Percentiles rank a stretch among this genome's conserved stretches.
These are phyloP conservation scores for Pyrgus malvae DNA, from an alignment of 2,888 invertebrate genomes.

Conservation along the genomic window DNA sequence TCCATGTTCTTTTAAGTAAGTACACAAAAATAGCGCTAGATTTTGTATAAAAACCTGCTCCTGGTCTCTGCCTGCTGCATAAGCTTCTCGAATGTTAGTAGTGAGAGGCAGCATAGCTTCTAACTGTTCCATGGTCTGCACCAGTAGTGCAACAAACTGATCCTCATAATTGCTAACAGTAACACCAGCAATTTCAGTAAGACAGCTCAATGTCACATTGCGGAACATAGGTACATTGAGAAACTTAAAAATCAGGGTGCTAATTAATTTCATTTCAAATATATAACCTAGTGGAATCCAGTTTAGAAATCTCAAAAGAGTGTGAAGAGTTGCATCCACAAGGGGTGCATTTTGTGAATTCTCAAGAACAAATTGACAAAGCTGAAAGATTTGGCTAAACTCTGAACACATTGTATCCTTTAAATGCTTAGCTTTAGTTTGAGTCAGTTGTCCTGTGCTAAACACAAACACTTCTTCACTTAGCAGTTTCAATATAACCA, in stretches of 20 bases:
- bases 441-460: conserved; percentile 98
- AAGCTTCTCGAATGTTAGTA: conserved; percentile 96
- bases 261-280: conserved; percentile 98
- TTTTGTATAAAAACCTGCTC: conserved; percentile 99
- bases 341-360: conserved; percentile 98
- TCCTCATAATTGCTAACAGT: conserved; percentile 95
- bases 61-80: conserved; percentile 95
- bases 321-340: conserved; percentile 97
- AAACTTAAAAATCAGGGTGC: conserved; percentile 97
- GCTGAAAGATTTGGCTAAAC: conserved; percentile 98
- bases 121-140: conserved; percentile 95
- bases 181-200: conserved; percentile 98
- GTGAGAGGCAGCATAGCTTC: conserved; percentile 95
- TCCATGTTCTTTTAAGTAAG: conserved; percentile 98
- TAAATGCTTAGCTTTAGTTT: conserved; percentile 98
- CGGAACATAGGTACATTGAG: conserved; percentile 98
- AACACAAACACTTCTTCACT: conserved; percentile 99
- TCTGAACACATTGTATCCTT: conserved; percentile 99
- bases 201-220: conserved; percentile 98
- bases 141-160: conserved; percentile 94
- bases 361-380: conserved; percentile 98
- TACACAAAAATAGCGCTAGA: conserved; percentile 97
- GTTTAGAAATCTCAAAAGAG: conserved; percentile 96
- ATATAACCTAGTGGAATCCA: conserved; percentile 99
- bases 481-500: conserved; percentile 97